Percentiles rank a stretch among this genome's conserved stretches.
Conservation (phyloP, 2,797 vertebrate genomes). For the Urosaurus nigricauda region DNA sequence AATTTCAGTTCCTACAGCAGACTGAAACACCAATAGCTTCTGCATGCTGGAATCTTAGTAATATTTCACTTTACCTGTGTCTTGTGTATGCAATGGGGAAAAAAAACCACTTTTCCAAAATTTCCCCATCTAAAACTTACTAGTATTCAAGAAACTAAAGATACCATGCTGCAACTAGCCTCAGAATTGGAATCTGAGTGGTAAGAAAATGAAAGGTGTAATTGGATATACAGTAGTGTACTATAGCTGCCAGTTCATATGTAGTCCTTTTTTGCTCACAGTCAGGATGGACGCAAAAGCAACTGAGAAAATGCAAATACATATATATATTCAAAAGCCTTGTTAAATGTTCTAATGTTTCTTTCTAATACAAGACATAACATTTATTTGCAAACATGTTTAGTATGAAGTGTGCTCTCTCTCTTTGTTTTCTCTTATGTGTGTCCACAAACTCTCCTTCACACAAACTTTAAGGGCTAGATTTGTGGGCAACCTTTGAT, state of each 20-base stretch:
- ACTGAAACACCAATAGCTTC: background rate
- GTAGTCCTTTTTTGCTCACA: background rate
- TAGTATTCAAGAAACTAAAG: background rate
- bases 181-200: background rate
- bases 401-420: background rate
- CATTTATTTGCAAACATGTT: background rate
- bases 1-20: background rate
- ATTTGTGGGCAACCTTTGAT: constrained; percentile 15
- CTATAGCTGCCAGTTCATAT: background rate
- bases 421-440: background rate
- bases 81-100: background rate
- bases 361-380: background rate
- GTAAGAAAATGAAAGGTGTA: background rate
- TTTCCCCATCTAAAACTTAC: background rate
- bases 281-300: background rate
- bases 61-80: background rate
- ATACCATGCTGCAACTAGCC: background rate
- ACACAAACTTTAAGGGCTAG: constrained; percentile 8
- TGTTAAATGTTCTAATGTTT: background rate
- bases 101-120: too few relatives aligned
- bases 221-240: background rate
- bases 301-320: background rate
- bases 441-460: background rate
- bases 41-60: background rate
- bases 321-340: too few relatives aligned